Percentiles rank a stretch among this genome's conserved stretches.
Evolutionary conservation across 2,797 vertebrate genomes (phyloP).

Genomic region (Capromys pilorides): DNA sequence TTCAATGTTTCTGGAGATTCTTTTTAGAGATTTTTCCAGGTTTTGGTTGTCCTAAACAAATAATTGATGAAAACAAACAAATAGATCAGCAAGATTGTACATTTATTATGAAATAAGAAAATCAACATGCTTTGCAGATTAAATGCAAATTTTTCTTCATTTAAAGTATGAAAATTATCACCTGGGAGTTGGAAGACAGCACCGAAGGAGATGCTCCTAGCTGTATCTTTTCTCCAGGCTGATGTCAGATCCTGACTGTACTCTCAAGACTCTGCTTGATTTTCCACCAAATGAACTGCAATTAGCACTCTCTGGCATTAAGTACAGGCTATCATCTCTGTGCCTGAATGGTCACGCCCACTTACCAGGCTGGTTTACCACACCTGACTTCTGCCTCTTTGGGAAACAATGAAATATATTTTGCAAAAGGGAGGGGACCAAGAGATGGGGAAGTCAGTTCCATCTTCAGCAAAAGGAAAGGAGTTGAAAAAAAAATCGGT

Average conservation of each 20-base stretch:
- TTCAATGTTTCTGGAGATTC: background rate
- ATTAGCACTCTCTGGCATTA: background rate
- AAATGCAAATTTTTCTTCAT: background rate
- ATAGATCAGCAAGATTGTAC: background rate
- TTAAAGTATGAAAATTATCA: background rate
- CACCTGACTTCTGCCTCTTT: background rate
- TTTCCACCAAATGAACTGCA: background rate
- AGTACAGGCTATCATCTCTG: background rate
- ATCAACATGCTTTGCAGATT: background rate
- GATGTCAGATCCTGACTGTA: background rate
- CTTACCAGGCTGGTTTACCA: background rate
- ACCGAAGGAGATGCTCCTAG: rapidly evolving
- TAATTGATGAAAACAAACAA: background rate
- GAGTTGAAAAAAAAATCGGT: background rate
- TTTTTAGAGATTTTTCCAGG: background rate
- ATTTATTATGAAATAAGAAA: background rate
- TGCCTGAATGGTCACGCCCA: background rate
- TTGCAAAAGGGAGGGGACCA: background rate
- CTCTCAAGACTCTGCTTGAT: background rate
- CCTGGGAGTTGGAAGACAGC: background rate
- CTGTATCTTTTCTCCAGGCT: too few species aligned
- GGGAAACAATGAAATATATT: background rate
- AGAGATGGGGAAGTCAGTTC: background rate
- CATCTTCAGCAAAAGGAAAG: background rate
- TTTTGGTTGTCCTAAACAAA: background rate